Base-by-base conservation (phyloP, 92 coral and sea anemone genomes). In the Porites cylindrica region DNA sequence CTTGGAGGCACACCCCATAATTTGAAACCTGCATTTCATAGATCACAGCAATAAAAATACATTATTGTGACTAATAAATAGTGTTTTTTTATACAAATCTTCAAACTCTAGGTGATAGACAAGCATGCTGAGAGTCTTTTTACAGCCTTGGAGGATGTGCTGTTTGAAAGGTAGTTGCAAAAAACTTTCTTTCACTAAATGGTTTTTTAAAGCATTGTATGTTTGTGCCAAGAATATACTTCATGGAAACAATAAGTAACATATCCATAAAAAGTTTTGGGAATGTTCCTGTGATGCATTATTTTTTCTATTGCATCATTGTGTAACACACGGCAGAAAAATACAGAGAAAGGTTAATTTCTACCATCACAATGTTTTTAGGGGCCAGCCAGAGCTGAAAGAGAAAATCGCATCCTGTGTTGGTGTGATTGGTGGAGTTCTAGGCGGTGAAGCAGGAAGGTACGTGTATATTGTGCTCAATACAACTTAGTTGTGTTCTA, bases 381-480 rank as follows among this genome's bases (percentile, higher is more conserved):
- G 98, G 80, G 96, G 94, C 32, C 77, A 86, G 68, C 86, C 84
- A 71, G 98, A 97, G 53, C 82, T 97, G 21, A 97, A 97, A 83
- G 99, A 97, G 47, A 96, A 91, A 80, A 70, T 97, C 19, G 94
- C 96, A 18, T 74, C 85, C 17, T 97, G 99, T 80, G 80, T 94
- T 76, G 98, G 96, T 38, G 83, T 93, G 51, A 88, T 97, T 66
- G 96, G 95, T 29, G 92, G 96, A 54, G 82, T 92, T 76, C 91
- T 97, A 62, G 98, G 99, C 26, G 80, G 90, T 86, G 99, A 97
- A 10, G 89, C 98, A 1, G 93, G 96, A 82, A 96, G 98, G 99
- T 96, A 82, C 13, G 32, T 8, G 20, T 17, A 29, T 47, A 11
- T 8, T 13, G 47, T 38, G 47, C 47, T 38, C 47, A 38, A 4